phyloP scores from a whole-genome alignment of 2,797 vertebrate species.

The Phataginus tetradactyla region DNA sequence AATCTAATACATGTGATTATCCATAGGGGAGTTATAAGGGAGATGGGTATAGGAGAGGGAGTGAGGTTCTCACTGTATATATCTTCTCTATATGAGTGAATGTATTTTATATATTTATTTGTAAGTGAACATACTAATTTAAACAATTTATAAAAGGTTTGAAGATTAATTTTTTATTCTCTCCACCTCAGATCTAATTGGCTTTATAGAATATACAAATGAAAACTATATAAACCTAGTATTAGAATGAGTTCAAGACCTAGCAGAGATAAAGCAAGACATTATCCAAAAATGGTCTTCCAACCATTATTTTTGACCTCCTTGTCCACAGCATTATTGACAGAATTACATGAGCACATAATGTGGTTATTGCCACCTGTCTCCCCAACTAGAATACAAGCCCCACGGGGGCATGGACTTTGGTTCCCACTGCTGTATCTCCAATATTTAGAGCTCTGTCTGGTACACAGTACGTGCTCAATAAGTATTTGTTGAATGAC shows the following conservation, averaged over 20 bases:
- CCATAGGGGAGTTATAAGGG: not conserved
- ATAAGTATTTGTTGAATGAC: conserved; percentile 3
- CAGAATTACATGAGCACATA: not conserved
- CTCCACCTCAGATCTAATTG: not conserved
- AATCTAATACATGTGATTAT: conserved; percentile 10
- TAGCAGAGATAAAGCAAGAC: conserved; percentile 41
- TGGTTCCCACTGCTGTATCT: not conserved
- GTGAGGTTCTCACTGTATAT: not conserved
- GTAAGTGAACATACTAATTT: conserved; percentile 30
- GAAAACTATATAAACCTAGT: conserved; percentile 2
- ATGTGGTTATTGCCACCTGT: conserved; percentile 17
- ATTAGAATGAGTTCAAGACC: conserved; percentile 16
- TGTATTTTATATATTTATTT: conserved; percentile 25
- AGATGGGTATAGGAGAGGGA: not conserved
- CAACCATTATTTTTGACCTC: not conserved
- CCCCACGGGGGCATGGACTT: not conserved
- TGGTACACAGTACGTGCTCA: not conserved
- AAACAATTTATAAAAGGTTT: not conserved
- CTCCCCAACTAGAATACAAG: not conserved
- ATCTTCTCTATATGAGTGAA: conserved; percentile 33
- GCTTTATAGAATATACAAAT: conserved; percentile 18
- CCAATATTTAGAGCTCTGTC: not conserved
- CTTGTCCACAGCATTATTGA: not conserved
- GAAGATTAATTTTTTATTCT: conserved; percentile 41
- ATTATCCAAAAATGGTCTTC: conserved; percentile 28